Evolutionary conservation across 2,113 vertebrate species (phyloP), one percentile per base, ranked within the genome.

Genomic region (Ancistrus triradiatus): DNA sequence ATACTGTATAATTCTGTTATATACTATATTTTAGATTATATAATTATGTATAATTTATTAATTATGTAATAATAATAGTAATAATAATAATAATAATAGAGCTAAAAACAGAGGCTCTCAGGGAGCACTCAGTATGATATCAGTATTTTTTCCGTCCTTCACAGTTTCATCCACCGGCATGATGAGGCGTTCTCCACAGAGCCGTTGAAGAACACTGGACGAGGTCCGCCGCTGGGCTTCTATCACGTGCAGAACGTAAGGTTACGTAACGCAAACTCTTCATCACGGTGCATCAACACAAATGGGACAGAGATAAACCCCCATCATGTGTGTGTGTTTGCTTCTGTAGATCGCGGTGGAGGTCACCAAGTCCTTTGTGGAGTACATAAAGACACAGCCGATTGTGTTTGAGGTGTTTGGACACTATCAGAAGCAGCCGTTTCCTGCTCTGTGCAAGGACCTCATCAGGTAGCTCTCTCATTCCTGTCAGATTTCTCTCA

Each of bases 391-490:
- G 81, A 95, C 90, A 64, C 95, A 98, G 71, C 96, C 96, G 0
- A 94, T 99, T 5, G 95, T 99, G 60, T 99, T 99, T 17, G 96
- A 99, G 72, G 94, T 99, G 61, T 98, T 98, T 1, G 96, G 96
- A 17, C 95, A 98, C 76, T 96, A 97, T 79, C 96, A 97, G 83
- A 96, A 94, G 67, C 94, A 97, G 75, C 93, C 93, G 2, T 97
- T 97, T 64, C 92, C 93, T 0, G 90, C 91, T 0, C 89, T 97
- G 53, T 98, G 94, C 86, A 97, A 96, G 83, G 95, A 97, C 0
- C 85, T 93, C 49, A 90, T 95, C 68, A 98, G 95, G 95, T 97
- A 3, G 13, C n/a, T 1, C 37, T 40, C 3, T 40, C 13, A 2
- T 4, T 40, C 14, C 50, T 11, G 13, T 59, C 9, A 59, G 37